Conservation (phyloP, 2,797 vertebrate species). For the Hypotaenidia okinawae region DNA sequence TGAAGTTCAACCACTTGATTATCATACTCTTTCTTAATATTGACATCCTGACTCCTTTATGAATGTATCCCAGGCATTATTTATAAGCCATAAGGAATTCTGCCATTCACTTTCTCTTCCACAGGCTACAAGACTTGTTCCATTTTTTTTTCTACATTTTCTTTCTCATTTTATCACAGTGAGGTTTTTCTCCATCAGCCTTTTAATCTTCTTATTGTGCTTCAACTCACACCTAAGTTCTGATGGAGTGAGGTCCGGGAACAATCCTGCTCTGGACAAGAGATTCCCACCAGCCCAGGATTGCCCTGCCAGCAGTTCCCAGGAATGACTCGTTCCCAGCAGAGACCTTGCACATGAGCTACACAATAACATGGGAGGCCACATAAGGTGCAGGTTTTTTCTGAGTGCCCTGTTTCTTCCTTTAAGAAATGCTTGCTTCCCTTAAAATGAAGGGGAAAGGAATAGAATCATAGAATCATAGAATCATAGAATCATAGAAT, state of each 20-base stretch:
- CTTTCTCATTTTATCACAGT: background rate
- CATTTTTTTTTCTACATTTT: background rate
- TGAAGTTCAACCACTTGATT: background rate
- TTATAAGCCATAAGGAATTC: background rate
- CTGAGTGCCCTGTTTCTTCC: background rate
- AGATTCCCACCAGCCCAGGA: background rate
- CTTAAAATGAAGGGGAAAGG: background rate
- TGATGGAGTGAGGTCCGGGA: background rate
- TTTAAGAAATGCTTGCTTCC: background rate
- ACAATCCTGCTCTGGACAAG: fast-evolving
- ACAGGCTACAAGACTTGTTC: background rate
- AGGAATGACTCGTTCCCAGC: background rate
- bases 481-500: background rate
- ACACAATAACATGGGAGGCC: background rate
- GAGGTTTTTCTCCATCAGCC: background rate
- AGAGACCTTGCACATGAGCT: fast-evolving
- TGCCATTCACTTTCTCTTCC: background rate
- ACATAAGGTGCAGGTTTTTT: background rate
- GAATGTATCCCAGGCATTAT: background rate
- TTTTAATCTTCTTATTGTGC: background rate
- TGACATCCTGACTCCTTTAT: background rate
- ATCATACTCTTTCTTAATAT: background rate
- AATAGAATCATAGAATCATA: too few relatives aligned
- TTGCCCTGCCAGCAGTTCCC: background rate
- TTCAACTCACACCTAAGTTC: background rate